Evolutionary conservation across 1,140 invertebrate species (phyloP), one percentile per base, ranked within the genome.

Genomic region (Drosophila bocqueti): DNA sequence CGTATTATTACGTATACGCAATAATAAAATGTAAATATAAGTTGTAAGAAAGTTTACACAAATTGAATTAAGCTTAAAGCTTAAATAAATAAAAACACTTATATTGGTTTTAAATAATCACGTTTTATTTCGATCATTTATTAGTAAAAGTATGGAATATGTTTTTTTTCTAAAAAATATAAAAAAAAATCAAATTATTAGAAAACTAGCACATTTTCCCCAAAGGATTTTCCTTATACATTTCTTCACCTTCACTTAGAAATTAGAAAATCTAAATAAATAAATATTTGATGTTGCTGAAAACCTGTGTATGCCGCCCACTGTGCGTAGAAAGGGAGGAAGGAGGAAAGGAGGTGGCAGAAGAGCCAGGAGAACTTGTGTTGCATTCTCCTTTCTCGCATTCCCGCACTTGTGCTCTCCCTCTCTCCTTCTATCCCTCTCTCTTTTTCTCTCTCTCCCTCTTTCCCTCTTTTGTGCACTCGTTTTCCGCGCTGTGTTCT

Each of bases 381-480:
- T 52, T 58, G 59, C 43, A 50, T 61, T 59, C 52, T 76, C 40
- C 29, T 46, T 47, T 62, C 45, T 24, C 58, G n/a, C 46, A 68
- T 50, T 67, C 63, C 31, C 40, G 2, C 40, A 34, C 45, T 49
- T 42, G 36, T 18, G 9, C 29, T 10, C 24, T 40, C n/a, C n/a
- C 26, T 29, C 38, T 52, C 55, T 40, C 18, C 16, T n/a, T n/a
- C 46, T 60, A 18, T 29, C 34, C 15, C 21, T 36, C 40, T 40
- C 21, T 6, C 5, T 10, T 5, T 29, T 26, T 29, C 43, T 7
- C n/a, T 26, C 16, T 24, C 18, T 34, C 24, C 24, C 15, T 43
- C 24, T 61, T 18, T 18, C 49, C n/a, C 15, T 31, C 10, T n/a
- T n/a, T 40, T 72, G 67, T 73, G 67, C 73, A 79, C 54, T 38